Base-by-base conservation (phyloP, 2,113 vertebrate genomes). In the Lepus timidus region DNA sequence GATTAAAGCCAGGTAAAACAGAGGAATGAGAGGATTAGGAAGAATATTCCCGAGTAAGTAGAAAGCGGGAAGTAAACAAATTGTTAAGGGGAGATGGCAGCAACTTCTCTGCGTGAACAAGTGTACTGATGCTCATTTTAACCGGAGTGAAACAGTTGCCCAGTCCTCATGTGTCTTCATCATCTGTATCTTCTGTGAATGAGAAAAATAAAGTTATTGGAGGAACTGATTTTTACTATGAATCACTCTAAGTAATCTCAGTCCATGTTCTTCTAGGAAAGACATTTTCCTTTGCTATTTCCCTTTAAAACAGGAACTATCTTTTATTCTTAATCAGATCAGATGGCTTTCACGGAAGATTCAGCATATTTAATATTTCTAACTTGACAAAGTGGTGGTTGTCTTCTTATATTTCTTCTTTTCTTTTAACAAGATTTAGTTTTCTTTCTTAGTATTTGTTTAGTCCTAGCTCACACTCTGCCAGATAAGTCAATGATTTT, bases 281-380 rank as follows among this genome's bases (percentile, higher is more conserved):
- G 84, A 9, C 52, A 67, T 61, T 80, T 74, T 64, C 13, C 9
- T 92, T 44, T 44, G 44, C 4, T 31, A 19, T 79, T 70, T 9
- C 13, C 61, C 62, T 80, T n/a, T 6, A 61, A 52, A 55, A 29
- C 52, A 16, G 31, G 20, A 90, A n/a, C 78, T 89, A 39, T 85
- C 8, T 70, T 92, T 89, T 25, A 78, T 80, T 55, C 16, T 55
- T 82, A 39, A 80, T 90, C n/a, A 87, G 27, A n/a, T 81, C 29
- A 61, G 58, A n/a, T 74, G 13, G 14, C 85, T 89, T 78, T 64
- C 22, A 74, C 39, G 70, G 55, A 16, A 51, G 29, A 58, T 31
- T 6, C 65, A 16, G 39, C 51, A 11, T 29, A 23, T 31, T 9
- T 9, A 9, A 81, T 81, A 23, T 27, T 55, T 11, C 29, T 62